Conservation (phyloP, 2,797 vertebrate species). For the Lerista edwardsae region DNA sequence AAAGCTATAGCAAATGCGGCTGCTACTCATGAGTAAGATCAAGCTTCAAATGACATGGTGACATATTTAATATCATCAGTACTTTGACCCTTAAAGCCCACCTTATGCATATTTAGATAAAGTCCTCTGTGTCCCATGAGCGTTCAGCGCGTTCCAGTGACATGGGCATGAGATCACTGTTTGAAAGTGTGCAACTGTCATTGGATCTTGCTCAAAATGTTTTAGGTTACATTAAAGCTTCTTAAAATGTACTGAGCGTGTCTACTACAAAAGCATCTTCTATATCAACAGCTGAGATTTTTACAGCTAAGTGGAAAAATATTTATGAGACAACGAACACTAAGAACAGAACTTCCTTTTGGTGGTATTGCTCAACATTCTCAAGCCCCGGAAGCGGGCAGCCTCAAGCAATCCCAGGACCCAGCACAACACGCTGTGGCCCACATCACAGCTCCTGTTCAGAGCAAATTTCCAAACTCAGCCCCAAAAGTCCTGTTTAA, state of each 20-base stretch:
- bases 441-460: not conserved
- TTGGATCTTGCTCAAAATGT: not conserved
- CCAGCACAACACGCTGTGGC: not conserved
- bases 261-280: not conserved
- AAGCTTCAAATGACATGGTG: no score
- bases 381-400: not conserved
- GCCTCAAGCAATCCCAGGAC: not conserved
- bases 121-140: no score
- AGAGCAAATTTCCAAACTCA: not conserved
- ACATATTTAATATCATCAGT: no score
- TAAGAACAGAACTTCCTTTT: no score
- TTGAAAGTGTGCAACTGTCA: not conserved
- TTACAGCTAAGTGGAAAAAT: not conserved
- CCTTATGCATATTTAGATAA: no score
- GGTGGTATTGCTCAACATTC: not conserved
- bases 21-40: no score
- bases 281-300: not conserved
- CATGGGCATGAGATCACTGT: not conserved
- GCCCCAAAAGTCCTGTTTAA: not conserved
- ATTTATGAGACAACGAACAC: not conserved
- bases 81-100: no score
- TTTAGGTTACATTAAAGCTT: not conserved
- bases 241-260: no score
- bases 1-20: no score
- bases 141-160: no score